Conservation (phyloP, 2,888 invertebrate genomes). For the Hypsopygia costalis region DNA sequence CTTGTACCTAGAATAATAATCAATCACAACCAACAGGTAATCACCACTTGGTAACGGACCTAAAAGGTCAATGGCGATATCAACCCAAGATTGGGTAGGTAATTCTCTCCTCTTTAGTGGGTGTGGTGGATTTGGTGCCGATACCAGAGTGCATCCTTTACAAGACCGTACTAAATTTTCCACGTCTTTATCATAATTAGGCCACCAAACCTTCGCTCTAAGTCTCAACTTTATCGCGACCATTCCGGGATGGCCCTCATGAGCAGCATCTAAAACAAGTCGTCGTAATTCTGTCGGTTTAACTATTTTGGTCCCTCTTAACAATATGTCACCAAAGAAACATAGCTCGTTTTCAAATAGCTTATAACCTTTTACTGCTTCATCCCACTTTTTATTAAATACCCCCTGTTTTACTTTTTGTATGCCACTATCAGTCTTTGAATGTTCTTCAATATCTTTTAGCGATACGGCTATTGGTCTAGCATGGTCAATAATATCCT, state of each 20-base stretch:
- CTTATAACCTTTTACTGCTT: constrained; percentile 2
- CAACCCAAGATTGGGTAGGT: constrained; percentile 15
- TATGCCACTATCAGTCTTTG: constrained; percentile 1
- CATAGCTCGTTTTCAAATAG: constrained; percentile 9
- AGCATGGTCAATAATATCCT: constrained; percentile 1
- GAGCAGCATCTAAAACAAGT: constrained; percentile 17
- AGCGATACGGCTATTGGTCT: constrained; percentile 5
- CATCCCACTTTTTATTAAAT: constrained; percentile 3
- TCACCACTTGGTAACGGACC: constrained; percentile 8
- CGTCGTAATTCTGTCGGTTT: background rate
- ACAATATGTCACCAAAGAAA: constrained; percentile 2
- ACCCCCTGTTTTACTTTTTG: constrained; percentile 3
- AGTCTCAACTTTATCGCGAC: constrained; percentile 35
- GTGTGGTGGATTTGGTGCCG: constrained; percentile 13
- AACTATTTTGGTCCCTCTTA: constrained; percentile 9
- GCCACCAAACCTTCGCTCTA: constrained; percentile 43
- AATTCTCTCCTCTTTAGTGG: constrained; percentile 14
- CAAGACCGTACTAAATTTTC: constrained; percentile 15
- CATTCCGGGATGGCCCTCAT: constrained; percentile 37
- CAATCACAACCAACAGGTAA: constrained; percentile 6
- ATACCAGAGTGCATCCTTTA: constrained; percentile 19
- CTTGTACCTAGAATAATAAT: constrained; percentile 10
- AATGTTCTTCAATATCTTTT: constrained; percentile 1
- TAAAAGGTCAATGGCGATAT: constrained; percentile 18
- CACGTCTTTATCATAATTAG: constrained; percentile 30